These are phyloP conservation scores for Choloepus didactylus DNA, from an alignment of 2,797 vertebrate genomes.

Conservation along the genomic window DNA sequence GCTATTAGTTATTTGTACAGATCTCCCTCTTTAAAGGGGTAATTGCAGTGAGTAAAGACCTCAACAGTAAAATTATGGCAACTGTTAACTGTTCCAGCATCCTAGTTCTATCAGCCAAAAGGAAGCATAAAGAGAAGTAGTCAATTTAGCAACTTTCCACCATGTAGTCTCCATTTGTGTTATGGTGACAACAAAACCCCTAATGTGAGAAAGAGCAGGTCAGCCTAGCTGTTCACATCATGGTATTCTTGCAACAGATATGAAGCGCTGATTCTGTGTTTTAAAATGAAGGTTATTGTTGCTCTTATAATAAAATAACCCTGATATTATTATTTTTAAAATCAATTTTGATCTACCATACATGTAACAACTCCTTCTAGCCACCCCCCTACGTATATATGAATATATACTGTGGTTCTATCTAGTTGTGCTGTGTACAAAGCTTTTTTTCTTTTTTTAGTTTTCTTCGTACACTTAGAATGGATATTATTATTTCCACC, in stretches of 20 bases:
- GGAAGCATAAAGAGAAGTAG: slow-evolving; percentile 53
- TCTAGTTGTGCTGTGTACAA: not conserved
- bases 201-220: not conserved
- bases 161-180: slow-evolving; percentile 48
- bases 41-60: slow-evolving; percentile 62
- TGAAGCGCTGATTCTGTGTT: not conserved
- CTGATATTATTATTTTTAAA: not conserved
- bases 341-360: not conserved
- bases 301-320: not conserved
- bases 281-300: not conserved
- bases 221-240: not conserved
- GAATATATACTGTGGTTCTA: not conserved
- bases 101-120: slow-evolving; percentile 61
- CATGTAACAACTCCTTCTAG: not conserved
- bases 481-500: not conserved
- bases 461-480: slow-evolving; percentile 18
- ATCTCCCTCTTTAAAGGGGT: slow-evolving; percentile 70
- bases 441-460: not conserved
- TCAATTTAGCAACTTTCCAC: slow-evolving; percentile 32
- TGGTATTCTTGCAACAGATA: not conserved
- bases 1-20: slow-evolving; percentile 55
- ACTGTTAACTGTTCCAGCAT: slow-evolving; percentile 51
- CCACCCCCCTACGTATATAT: too few species aligned
- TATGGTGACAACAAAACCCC: not conserved
- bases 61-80: slow-evolving; percentile 60